These are phyloP conservation scores for Tragelaphus imberbis DNA, from an alignment of 2,113 vertebrate species.

Conservation along the genomic window DNA sequence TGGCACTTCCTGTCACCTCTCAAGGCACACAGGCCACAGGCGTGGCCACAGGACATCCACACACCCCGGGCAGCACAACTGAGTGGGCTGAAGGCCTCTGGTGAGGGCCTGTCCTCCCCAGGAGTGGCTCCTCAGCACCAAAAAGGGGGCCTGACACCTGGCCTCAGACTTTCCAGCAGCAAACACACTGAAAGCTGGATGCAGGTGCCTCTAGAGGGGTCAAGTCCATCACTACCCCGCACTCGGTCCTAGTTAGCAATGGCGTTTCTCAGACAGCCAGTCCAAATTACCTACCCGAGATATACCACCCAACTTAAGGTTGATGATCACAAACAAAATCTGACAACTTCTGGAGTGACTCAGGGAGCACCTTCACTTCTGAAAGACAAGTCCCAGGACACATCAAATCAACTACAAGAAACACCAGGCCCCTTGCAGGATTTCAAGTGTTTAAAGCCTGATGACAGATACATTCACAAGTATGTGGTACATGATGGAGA, in stretches of 20 bases:
- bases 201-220: fast-evolving
- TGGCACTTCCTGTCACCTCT: not conserved
- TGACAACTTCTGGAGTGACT: not conserved
- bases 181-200: not conserved
- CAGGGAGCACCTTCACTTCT: not conserved
- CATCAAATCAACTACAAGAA: not conserved
- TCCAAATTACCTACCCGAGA: not conserved
- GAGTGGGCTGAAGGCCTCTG: not conserved
- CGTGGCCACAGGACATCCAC: not conserved
- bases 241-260: not conserved
- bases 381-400: not conserved
- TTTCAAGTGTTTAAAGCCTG: not conserved
- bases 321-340: not conserved
- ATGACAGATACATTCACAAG: not conserved
- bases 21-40: not conserved
- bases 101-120: not conserved
- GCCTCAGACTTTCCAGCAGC: not conserved
- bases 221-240: not conserved
- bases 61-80: not conserved
- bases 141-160: not conserved
- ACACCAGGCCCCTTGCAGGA: not conserved
- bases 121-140: not conserved
- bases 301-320: not conserved
- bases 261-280: not conserved
- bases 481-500: not conserved